Evolutionary conservation across 2,888 invertebrate species (phyloP), one percentile per base, ranked within the genome.

Genomic region (Drosophila nr. perissopoda): DNA sequence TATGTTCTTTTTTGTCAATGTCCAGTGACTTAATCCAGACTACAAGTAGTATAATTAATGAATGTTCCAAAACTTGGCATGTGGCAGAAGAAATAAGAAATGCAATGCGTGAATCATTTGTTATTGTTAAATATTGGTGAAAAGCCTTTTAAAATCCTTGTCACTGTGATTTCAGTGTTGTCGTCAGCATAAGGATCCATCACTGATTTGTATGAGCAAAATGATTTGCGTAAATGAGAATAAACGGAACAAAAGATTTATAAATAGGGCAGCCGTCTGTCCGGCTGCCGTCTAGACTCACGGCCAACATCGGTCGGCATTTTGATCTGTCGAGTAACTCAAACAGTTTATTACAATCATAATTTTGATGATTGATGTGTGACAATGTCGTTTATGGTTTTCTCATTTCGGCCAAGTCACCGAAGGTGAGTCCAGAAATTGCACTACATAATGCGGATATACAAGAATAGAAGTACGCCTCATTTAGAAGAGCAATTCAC

Each of bases 311-410:
- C 42, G 63, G 63, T 57, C 62, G 27, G 45, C 45, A 21, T 16
- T n/a, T 18, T 11, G 56, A 31, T 57, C 42, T 34, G 64, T 51
- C 54, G 8, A 52, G 18, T 56, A 48, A 51, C 54, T 63, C 57
- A 67, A 63, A 53, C 69, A 68, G 65, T 70, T 74, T 69, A 61
- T 62, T 25, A 56, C 62, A 42, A 51, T 57, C 69, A 61, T 78
- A 42, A 64, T 48, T 68, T 65, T 18, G 31, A 62, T 87, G 78
- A 87, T 84, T 84, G 84, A 87, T 82, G 82, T 68, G 84, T 69
- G 73, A 68, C 73, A 58, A 68, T 75, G 66, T 69, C 72, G 56
- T 56, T 64, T 56, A 70, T 13, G 65, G 58, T 13, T 49, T 45
- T 16, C 21, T 11, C 11, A 13, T 21, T 42, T 42, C 21, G 61